Conservation (phyloP, 92 coral and sea anemone genomes). For the Actinostola sp. region DNA sequence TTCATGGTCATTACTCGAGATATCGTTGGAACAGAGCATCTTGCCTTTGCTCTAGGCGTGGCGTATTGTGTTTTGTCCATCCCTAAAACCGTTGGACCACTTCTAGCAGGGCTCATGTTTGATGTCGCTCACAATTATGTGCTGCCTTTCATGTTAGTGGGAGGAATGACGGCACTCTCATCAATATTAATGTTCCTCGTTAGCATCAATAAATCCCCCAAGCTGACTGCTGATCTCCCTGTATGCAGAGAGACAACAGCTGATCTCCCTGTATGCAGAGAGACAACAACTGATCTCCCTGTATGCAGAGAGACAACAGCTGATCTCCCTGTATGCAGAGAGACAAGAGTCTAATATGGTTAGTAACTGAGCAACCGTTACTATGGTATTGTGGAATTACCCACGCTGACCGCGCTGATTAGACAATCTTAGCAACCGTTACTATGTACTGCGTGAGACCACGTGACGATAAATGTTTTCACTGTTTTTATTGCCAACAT, state of each 20-base stretch:
- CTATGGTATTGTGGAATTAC: too few species aligned
- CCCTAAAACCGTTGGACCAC: constrained; percentile 76
- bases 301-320: too few species aligned
- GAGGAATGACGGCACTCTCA: constrained; percentile 20
- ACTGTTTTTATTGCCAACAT: too few species aligned
- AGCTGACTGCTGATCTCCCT: too few species aligned
- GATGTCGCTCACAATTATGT: constrained; percentile 49
- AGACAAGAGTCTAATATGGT: constrained; percentile 3
- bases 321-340: too few species aligned
- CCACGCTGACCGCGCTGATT: too few species aligned
- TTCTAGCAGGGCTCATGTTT: constrained; percentile 62
- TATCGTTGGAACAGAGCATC: constrained; percentile 61
- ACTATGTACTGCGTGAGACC: too few species aligned
- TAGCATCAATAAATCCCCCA: background rate
- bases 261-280: too few species aligned
- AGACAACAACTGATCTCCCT: too few species aligned
- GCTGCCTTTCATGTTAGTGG: constrained; percentile 43
- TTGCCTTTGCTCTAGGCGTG: constrained; percentile 67
- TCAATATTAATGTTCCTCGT: constrained; percentile 8
- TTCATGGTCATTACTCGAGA: constrained; percentile 69
- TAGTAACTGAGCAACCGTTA: constrained; percentile 1
- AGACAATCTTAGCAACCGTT: too few species aligned
- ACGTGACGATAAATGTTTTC: too few species aligned
- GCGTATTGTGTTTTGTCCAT: constrained; percentile 62
- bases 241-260: too few species aligned